These are phyloP conservation scores for Willowsia nigromaculata DNA, from an alignment of 2,888 invertebrate genomes.

Conservation along the genomic window DNA sequence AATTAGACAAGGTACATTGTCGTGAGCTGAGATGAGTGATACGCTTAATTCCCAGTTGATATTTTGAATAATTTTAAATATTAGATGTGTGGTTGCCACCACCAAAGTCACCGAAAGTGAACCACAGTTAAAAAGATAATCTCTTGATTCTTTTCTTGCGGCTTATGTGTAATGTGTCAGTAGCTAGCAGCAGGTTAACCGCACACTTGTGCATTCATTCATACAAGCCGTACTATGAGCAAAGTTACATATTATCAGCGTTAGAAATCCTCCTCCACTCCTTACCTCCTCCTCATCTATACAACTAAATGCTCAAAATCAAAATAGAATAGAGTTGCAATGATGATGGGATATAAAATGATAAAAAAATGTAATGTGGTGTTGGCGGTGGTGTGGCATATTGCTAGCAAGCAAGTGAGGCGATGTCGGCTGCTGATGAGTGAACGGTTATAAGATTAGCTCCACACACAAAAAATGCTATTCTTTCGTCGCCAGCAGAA, in stretches of 20 bases:
- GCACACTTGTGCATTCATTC: background rate
- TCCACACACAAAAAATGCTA: background rate
- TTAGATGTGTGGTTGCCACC: background rate
- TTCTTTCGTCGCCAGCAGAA: background rate
- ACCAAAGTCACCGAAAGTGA: background rate
- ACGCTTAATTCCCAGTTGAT: background rate
- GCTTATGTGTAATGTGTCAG: background rate
- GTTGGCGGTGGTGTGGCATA: background rate
- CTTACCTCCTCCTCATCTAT: background rate
- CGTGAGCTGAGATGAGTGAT: background rate
- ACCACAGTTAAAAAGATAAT: background rate
- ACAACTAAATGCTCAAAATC: background rate
- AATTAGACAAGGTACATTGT: background rate
- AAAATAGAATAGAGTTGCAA: background rate
- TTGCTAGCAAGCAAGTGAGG: background rate
- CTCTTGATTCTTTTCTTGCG: background rate
- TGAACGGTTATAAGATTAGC: background rate
- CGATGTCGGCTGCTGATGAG: background rate
- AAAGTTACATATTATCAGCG: background rate
- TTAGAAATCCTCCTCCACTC: background rate
- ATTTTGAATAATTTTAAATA: background rate
- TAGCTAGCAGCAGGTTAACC: background rate
- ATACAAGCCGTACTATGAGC: background rate
- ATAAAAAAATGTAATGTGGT: constrained; percentile 6
- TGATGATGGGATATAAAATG: constrained; percentile 9